Conservation (phyloP, 2,797 vertebrate genomes). For the Lithobates pipiens region DNA sequence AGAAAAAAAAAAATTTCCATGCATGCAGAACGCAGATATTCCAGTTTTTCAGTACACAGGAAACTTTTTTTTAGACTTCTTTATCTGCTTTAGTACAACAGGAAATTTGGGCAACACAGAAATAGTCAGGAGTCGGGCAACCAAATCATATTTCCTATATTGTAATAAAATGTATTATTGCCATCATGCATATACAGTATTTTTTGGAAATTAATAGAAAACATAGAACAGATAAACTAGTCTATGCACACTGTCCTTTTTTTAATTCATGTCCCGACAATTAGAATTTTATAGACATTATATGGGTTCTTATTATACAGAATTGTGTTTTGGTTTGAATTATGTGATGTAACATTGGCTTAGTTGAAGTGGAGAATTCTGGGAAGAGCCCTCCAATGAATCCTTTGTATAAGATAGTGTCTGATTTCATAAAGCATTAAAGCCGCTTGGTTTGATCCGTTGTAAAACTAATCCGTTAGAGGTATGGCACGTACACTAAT, state of each 20-base stretch:
- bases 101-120: background rate
- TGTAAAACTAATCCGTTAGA: conserved; percentile 23
- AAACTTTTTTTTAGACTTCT: background rate
- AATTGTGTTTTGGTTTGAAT: background rate
- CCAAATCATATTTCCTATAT: no score
- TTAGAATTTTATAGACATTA: no score
- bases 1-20: background rate
- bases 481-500: conserved; percentile 13
- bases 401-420: conserved; percentile 37
- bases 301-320: background rate
- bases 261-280: no score
- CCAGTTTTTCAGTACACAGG: background rate
- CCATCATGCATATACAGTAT: no score
- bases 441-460: conserved; percentile 13
- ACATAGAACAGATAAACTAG: no score
- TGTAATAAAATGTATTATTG: no score
- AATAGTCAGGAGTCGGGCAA: background rate
- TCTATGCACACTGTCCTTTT: no score
- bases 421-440: conserved; percentile 30
- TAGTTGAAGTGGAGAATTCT: background rate
- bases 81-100: background rate
- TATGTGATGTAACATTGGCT: conserved; percentile 17
- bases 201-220: no score
- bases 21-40: background rate
- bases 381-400: conserved; percentile 13